Percentiles rank a stretch among this genome's conserved stretches.
These are phyloP conservation scores for Mystacides longicornis DNA, from an alignment of 2,888 invertebrate genomes.

Conservation along the genomic window DNA sequence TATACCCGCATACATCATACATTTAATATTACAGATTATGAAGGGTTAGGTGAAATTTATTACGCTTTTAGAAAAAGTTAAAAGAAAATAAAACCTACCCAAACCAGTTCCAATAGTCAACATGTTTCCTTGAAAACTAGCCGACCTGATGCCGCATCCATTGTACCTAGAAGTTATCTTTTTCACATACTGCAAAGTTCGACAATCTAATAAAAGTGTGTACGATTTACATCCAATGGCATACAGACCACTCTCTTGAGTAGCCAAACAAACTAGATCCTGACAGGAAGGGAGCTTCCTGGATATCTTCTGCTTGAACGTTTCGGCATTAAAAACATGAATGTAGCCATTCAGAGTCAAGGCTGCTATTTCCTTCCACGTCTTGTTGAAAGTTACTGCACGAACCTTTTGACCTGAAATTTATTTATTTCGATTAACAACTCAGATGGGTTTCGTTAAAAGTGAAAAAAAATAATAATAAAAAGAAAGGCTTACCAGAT, in stretches of 20 bases:
- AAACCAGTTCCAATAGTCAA: slow-evolving; percentile 13
- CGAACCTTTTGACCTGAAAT: slow-evolving; percentile 60
- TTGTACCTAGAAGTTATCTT: slow-evolving; percentile 81
- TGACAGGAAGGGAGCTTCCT: slow-evolving; percentile 81
- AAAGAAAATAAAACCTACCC: slow-evolving; percentile 5
- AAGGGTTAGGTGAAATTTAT: background rate
- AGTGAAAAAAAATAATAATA: background rate
- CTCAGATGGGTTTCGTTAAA: background rate
- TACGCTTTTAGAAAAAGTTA: background rate
- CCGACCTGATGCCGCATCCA: slow-evolving; percentile 87
- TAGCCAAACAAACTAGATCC: slow-evolving; percentile 90
- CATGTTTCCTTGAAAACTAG: slow-evolving; percentile 83
- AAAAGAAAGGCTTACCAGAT: slow-evolving; percentile 42
- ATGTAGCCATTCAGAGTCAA: slow-evolving; percentile 89
- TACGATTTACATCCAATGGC: slow-evolving; percentile 93
- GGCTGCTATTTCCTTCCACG: slow-evolving; percentile 81
- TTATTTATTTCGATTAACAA: no score
- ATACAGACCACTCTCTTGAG: slow-evolving; percentile 78
- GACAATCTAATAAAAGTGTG: slow-evolving; percentile 80
- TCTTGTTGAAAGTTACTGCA: slow-evolving; percentile 80
- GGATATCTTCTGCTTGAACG: slow-evolving; percentile 80
- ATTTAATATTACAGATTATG: background rate
- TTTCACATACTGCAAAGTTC: slow-evolving; percentile 73
- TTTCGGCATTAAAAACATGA: slow-evolving; percentile 88
- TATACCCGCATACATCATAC: no score